A percentile compares a stretch with the other conserved stretches of the same genome.
phyloP scores from a whole-genome alignment of 2,797 vertebrate genomes.

The Pantherophis vulpinus region DNA sequence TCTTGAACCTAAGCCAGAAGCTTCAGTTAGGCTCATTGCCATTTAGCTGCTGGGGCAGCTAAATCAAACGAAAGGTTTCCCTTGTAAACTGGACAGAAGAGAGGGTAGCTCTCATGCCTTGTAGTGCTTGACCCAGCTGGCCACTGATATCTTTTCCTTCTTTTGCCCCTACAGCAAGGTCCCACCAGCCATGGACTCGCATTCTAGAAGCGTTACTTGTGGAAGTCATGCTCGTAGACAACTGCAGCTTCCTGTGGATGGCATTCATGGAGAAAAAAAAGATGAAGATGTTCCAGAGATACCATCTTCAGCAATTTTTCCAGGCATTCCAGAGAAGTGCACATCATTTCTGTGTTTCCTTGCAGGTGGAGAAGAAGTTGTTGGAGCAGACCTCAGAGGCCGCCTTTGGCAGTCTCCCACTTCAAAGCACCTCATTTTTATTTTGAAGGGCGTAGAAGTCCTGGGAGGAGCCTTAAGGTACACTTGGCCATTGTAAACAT shows the following conservation, averaged over 20 bases:
- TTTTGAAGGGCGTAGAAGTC: background rate
- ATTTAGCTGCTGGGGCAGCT: background rate
- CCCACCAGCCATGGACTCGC: background rate
- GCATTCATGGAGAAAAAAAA: background rate
- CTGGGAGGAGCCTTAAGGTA: background rate
- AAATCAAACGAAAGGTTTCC: background rate
- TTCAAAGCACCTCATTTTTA: background rate
- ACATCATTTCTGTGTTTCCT: background rate
- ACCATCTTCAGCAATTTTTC: background rate
- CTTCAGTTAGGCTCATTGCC: background rate
- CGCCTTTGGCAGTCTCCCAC: background rate
- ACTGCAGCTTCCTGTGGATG: background rate
- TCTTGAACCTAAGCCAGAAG: background rate
- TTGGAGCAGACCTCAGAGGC: background rate
- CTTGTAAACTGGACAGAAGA: background rate
- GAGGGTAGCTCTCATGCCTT: background rate
- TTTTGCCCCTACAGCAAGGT: background rate
- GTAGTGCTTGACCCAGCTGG: background rate
- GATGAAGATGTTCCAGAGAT: background rate
- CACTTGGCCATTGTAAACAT: background rate
- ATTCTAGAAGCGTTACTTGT: no score
- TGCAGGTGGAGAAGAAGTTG: background rate
- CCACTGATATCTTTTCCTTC: background rate
- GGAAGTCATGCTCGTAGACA: background rate
- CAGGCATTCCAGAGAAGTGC: background rate